Conservation (phyloP, 1,140 invertebrate species). For the Platyscapa corneri region DNA sequence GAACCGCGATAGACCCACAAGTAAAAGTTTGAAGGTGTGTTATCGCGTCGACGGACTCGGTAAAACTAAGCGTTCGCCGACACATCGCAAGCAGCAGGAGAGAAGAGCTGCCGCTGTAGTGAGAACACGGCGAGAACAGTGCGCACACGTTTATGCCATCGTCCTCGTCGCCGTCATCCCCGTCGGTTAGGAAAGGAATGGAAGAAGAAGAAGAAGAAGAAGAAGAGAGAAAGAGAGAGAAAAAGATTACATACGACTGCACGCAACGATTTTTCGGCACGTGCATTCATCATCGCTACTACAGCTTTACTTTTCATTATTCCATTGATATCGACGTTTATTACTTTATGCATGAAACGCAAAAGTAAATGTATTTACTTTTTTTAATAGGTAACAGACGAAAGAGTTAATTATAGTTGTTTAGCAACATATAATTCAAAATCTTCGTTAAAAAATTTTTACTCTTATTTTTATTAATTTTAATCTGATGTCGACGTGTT, state of each 20-base stretch:
- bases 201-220: neutral
- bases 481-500: too few relatives aligned
- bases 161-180: neutral
- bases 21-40: slow-evolving; percentile 12
- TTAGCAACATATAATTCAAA: too few relatives aligned
- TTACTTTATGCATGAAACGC: neutral
- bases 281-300: neutral
- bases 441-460: too few relatives aligned
- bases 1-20: neutral
- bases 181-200: neutral
- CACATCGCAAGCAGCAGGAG: neutral
- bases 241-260: neutral
- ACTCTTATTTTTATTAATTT: too few relatives aligned
- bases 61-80: slow-evolving; percentile 56
- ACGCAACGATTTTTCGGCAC: neutral
- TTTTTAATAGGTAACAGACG: too few relatives aligned
- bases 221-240: neutral
- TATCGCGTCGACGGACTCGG: slow-evolving; percentile 60
- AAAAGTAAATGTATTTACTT: too few relatives aligned
- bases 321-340: neutral
- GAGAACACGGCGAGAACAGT: neutral
- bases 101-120: neutral
- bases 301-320: neutral
- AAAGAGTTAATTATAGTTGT: too few relatives aligned
- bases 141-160: slow-evolving; percentile 1